Base-by-base conservation (phyloP, 2,888 invertebrate genomes). In the Noctua comes region DNA sequence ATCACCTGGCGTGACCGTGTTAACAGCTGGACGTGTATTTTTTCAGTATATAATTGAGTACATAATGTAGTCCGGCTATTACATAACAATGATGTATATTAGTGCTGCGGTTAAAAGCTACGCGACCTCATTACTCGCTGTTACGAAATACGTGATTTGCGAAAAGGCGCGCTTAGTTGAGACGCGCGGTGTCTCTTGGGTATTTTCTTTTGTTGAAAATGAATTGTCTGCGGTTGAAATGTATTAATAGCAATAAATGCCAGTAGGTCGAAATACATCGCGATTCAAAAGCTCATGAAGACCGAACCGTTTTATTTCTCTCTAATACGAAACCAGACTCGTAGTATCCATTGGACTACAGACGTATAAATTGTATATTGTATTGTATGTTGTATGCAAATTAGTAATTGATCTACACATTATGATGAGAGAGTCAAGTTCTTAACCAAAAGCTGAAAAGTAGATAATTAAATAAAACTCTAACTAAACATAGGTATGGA, bases 51-150 rank as follows among this genome's bases (percentile, higher is more conserved):
- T 87, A 76, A 83, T 74, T 70, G 24, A 70, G 77, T 87, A 82
- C 84, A 84, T 87, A 74, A 84, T 85, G 76, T 85, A 80, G 84
- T 79, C 54, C 75, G 65, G 71, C 82, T 79, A 82, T 91, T 91
- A 88, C 54, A 88, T 89, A 91, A 91, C 88, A 88, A 90, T 89
- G 90, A 91, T 88, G 85, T 84, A 90, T 91, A 91, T 91, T 88
- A 80, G 79, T 73, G 84, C 64, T 76, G 73, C 79, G 78, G 88
- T 86, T 88, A 86, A 88, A 88, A 88, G 85, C 89, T 80, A 66
- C 72, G 78, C 57, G 89, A 82, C 89, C 89, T 84, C 86, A 85
- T 87, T 89, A 80, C 83, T 46, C 51, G 40, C 1, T 80, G 85
- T 88, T 88, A 88, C 75, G 81, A 85, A 83, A 88, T 84, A 79